Evolutionary conservation across 2,888 invertebrate genomes (phyloP).

Genomic region (Empis stercorea): DNA sequence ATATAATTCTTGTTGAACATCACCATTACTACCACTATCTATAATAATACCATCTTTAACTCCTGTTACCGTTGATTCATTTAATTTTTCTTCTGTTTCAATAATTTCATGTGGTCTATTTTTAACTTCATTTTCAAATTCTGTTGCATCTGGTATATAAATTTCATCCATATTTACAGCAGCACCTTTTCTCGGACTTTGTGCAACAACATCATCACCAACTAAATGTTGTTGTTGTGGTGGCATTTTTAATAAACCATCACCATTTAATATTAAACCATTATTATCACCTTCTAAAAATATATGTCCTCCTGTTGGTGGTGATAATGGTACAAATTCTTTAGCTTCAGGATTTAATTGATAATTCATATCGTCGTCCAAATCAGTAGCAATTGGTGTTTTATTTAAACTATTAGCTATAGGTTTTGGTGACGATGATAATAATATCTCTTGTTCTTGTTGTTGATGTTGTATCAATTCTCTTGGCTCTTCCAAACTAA

Average conservation of each 20-base stretch:
- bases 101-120: slow-evolving; percentile 29
- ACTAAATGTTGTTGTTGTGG: slow-evolving; percentile 16
- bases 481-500: not conserved
- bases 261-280: not conserved
- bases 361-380: slow-evolving; percentile 47
- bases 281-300: not conserved
- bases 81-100: not conserved
- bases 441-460: too few species aligned
- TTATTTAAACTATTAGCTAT: not conserved
- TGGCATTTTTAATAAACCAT: not conserved
- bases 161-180: slow-evolving; percentile 29
- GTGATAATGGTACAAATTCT: slow-evolving; percentile 64
- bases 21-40: slow-evolving; percentile 11
- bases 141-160: slow-evolving; percentile 26
- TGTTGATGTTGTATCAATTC: too few species aligned
- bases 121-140: slow-evolving; percentile 30
- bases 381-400: not conserved
- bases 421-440: too few species aligned
- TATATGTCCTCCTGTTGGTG: slow-evolving; percentile 28
- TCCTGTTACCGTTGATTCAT: slow-evolving; percentile 8
- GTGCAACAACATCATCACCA: slow-evolving; percentile 41
- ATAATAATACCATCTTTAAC: slow-evolving; percentile 20
- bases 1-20: slow-evolving; percentile 6
- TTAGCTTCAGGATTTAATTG: slow-evolving; percentile 74
- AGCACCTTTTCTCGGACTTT: slow-evolving; percentile 58